Evolutionary conservation across 2,113 vertebrate genomes (phyloP).

Genomic region (Rissa tridactyla): DNA sequence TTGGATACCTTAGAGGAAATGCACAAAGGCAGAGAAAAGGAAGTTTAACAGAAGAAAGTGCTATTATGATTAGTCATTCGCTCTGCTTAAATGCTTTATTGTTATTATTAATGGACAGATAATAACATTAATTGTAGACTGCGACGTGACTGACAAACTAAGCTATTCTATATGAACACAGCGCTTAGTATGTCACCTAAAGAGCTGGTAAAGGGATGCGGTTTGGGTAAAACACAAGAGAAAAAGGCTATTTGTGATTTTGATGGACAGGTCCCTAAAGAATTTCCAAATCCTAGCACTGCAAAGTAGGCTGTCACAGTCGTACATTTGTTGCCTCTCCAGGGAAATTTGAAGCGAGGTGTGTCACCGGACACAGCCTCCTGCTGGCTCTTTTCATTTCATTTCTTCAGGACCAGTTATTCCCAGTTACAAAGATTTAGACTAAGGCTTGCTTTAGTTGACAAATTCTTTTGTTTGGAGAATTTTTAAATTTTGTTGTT

Average conservation of each 20-base stretch:
- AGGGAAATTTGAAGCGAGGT: not conserved
- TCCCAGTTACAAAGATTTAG: not conserved
- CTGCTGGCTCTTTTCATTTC: not conserved
- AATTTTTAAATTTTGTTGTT: not conserved
- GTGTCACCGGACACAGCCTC: not conserved
- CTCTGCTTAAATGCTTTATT: not conserved
- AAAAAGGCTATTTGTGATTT: not conserved
- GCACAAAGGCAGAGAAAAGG: not conserved
- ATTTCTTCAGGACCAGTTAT: not conserved
- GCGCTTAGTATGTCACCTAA: not conserved
- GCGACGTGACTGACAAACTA: not conserved
- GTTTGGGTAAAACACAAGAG: not conserved
- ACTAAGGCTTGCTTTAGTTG: not conserved
- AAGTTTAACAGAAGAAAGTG: not conserved
- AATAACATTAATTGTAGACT: not conserved
- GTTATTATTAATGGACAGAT: constrained; percentile 13
- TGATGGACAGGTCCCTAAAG: not conserved
- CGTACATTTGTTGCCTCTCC: not conserved
- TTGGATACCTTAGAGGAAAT: not conserved
- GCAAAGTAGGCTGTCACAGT: not conserved
- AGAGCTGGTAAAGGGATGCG: not conserved
- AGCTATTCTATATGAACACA: not conserved
- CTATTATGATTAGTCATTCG: not conserved
- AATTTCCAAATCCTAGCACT: not conserved
- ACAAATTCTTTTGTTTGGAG: not conserved